Conservation (phyloP, 2,797 vertebrate species). For the Limnodromus scolopaceus region DNA sequence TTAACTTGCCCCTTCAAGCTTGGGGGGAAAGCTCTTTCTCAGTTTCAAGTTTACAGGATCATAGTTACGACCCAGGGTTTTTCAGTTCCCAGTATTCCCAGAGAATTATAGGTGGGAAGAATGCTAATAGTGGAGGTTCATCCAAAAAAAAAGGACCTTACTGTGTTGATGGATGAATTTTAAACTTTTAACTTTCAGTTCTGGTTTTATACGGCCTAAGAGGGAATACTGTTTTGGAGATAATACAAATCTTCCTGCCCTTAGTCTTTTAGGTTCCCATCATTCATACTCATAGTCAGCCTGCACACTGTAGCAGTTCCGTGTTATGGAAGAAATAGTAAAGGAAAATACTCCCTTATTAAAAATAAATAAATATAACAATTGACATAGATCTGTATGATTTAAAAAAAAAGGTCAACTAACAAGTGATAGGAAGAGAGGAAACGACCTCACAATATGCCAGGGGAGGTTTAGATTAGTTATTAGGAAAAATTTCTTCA, state of each 20-base stretch:
- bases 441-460: neutral
- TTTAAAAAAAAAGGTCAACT: neutral
- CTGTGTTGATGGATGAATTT: conserved; percentile 4
- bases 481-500: neutral
- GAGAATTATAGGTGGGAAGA: neutral
- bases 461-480: neutral
- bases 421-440: neutral
- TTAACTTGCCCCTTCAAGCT: neutral
- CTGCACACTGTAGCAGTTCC: neutral
- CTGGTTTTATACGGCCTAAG: neutral
- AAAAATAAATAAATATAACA: neutral
- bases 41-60: neutral
- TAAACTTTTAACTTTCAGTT: conserved; percentile 26
- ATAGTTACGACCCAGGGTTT: neutral
- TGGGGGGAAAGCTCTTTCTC: neutral
- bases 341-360: neutral
- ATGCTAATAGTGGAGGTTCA: neutral
- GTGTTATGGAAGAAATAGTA: neutral
- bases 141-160: neutral
- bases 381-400: neutral
- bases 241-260: conserved; percentile 22
- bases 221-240: conserved; percentile 16
- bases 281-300: neutral
- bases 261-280: neutral
- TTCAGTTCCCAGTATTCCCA: neutral